Base-by-base conservation (phyloP, 1,140 invertebrate genomes). In the Catajapyx aquilonaris region DNA sequence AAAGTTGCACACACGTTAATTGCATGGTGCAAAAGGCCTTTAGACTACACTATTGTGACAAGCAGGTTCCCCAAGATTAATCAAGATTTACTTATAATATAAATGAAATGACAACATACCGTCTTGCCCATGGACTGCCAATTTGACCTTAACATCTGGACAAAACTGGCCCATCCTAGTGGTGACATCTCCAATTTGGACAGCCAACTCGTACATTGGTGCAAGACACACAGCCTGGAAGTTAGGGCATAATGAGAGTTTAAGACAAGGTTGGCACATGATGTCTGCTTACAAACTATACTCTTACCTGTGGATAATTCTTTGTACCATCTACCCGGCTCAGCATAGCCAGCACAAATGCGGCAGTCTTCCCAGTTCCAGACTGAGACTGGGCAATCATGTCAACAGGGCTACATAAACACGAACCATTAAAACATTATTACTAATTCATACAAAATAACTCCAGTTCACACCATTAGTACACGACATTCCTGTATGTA, bases 351-450 rank as follows among this genome's bases (percentile, higher is more conserved):
- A 98, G 62, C 7, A 93, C 78, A 68, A 99, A 98, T 9, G 93
- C 90, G 36, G 94, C 93, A 7, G 94, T 98, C 71, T 99, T 98
- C 31, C 94, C 94, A 42, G 94, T 99, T 34, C 94, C 94, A 42
- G 87, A 94, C 52, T 98, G 94, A 38, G 90, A 94, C 58, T 99
- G 94, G 3, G 94, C 94, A 48, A 99, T 96, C 73, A 99, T 81
- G 61, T 99, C 97, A 54, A 84, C 76, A 25, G 87, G 87, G 5
- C 73, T 78, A n/a, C n/a, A n/a, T n/a, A n/a, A n/a, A n/a, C n/a
- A n/a, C n/a, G n/a, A n/a, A n/a, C n/a, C n/a, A n/a, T n/a, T n/a
- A n/a, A n/a, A n/a, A n/a, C n/a, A n/a, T n/a, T n/a, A n/a, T n/a
- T n/a, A n/a, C n/a, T n/a, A n/a, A n/a, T n/a, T n/a, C n/a, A n/a